Conservation (phyloP, 2,888 invertebrate species). For the Metopia argyrocephala region DNA sequence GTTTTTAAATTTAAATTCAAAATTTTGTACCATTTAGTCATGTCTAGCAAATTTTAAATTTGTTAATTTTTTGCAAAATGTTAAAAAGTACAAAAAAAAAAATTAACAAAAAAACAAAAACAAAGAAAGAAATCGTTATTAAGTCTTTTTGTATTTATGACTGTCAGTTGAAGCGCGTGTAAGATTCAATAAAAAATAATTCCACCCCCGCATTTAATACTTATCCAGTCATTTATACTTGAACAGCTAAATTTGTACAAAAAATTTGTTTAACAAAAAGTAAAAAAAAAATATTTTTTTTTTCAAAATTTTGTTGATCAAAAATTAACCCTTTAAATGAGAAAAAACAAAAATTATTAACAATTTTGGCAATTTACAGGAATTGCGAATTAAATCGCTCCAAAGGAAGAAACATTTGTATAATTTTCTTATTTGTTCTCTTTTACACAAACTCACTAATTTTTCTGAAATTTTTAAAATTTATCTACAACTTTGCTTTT, state of each 20-base stretch:
- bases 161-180: slow-evolving; percentile 54
- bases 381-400: no score
- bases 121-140: neutral
- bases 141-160: slow-evolving; percentile 1
- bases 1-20: neutral
- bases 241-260: neutral
- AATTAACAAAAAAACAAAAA: neutral
- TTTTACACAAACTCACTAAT: no score
- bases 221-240: slow-evolving; percentile 21
- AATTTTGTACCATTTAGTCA: neutral
- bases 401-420: no score
- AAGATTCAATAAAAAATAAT: slow-evolving; percentile 37
- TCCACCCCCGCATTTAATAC: slow-evolving; percentile 53
- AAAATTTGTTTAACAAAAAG: neutral
- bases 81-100: neutral
- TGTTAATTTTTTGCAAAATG: neutral
- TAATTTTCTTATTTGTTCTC: no score
- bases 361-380: no score
- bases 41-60: neutral
- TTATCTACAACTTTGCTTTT: no score
- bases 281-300: neutral
- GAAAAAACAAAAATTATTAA: neutral
- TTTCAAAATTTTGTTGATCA: neutral
- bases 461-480: no score
- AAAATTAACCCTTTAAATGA: neutral